Evolutionary conservation across 2,113 vertebrate species (phyloP).

Genomic region (human): GRCh38 chr5:123504001-123504500

Average conservation of each 20-base stretch:
- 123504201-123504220: constrained; percentile 8
- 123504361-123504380: not conserved
- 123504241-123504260: constrained; percentile 2
- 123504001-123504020: not conserved
- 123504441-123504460: constrained; percentile 10
- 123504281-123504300: constrained; percentile 8
- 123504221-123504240: not conserved
- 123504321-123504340: not conserved
- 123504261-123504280: constrained; percentile 30
- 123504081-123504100: not conserved
- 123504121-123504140: not conserved
- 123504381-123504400: not conserved
- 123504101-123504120: not conserved
- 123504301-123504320: not conserved
- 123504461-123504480: not conserved
- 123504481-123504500: not conserved
- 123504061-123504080: not conserved
- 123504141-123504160: constrained; percentile 5
- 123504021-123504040: not conserved
- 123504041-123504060: constrained; percentile 12
- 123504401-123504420: not conserved
- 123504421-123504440: not conserved
- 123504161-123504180: not conserved
- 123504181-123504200: not conserved
- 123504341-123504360: not conserved